A percentile compares a stretch with the other conserved stretches of the same genome.
Conservation (phyloP, 2,888 invertebrate genomes). For the Sericinus montela region DNA sequence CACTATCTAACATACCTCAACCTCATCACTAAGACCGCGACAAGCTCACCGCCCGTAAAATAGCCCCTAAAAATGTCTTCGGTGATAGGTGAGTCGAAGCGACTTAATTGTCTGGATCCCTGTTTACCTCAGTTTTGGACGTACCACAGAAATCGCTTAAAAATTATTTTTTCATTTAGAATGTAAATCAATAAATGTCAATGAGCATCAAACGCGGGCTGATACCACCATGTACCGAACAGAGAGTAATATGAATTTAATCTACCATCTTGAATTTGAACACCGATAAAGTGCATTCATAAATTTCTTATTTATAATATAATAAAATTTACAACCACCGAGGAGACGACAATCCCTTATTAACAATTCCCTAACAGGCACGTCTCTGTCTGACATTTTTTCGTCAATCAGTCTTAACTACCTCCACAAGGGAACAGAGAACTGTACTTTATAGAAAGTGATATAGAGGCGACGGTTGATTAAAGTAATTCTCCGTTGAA, state of each 20-base stretch:
- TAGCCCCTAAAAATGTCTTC: too few relatives aligned
- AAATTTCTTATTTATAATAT: conserved; percentile 69
- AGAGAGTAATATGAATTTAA: neutral
- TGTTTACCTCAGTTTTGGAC: too few relatives aligned
- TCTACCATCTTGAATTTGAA: conserved; percentile 21
- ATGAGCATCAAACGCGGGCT: too few relatives aligned
- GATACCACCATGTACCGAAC: too few relatives aligned
- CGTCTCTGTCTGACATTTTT: conserved; percentile 56
- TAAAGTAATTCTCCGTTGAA: conserved; percentile 36
- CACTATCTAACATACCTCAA: too few relatives aligned
- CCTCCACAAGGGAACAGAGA: conserved; percentile 20
- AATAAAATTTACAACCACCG: conserved; percentile 69
- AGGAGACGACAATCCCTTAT: conserved; percentile 50
- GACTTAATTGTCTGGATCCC: too few relatives aligned
- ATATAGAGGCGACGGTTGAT: conserved; percentile 37
- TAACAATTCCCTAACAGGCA: conserved; percentile 67
- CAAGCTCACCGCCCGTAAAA: too few relatives aligned
- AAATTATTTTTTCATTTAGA: too few relatives aligned
- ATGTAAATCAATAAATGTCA: too few relatives aligned
- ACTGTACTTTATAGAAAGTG: conserved; percentile 26
- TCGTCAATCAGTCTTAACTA: conserved; percentile 44
- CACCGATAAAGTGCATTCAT: conserved; percentile 49
- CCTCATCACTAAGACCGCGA: too few relatives aligned
- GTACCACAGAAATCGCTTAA: too few relatives aligned
- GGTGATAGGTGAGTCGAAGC: too few relatives aligned